A percentile compares a stretch with the other conserved stretches of the same genome.
Evolutionary conservation across 2,888 invertebrate genomes (phyloP).

Genomic region (Malacosoma neustria): DNA sequence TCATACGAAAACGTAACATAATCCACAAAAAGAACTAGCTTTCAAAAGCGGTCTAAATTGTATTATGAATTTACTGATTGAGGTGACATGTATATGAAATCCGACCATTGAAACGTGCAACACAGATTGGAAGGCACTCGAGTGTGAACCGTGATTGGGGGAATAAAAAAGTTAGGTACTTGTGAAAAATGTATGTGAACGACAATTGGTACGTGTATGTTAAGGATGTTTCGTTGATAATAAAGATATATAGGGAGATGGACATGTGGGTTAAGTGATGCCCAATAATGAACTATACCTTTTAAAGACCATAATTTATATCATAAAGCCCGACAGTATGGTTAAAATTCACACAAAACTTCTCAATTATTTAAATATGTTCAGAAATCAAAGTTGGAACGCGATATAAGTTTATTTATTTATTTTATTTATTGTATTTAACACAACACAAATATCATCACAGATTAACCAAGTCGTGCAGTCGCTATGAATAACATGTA

Average conservation of each 20-base stretch:
- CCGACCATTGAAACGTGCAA: conserved; percentile 5
- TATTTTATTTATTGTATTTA: no score
- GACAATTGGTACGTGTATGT: not conserved
- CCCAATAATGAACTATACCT: not conserved
- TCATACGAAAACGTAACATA: no score
- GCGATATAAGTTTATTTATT: no score
- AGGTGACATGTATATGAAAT: not conserved
- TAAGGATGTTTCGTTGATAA: not conserved
- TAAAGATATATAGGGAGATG: not conserved
- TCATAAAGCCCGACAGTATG: no score
- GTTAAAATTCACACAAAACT: no score
- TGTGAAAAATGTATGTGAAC: not conserved
- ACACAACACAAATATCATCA: no score
- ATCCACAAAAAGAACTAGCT: no score
- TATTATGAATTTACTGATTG: not conserved
- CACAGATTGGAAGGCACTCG: conserved; percentile 5
- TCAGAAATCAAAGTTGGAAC: no score
- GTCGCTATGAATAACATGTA: no score
- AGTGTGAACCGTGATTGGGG: not conserved
- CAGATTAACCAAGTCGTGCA: no score
- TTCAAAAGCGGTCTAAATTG: not conserved
- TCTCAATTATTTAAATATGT: no score
- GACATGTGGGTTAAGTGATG: not conserved
- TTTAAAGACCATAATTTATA: no score
- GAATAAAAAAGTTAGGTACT: not conserved